Percentiles rank a stretch among this genome's conserved stretches.
phyloP scores from a whole-genome alignment of 1,140 invertebrate species.

The Semibalanus balanoides region DNA sequence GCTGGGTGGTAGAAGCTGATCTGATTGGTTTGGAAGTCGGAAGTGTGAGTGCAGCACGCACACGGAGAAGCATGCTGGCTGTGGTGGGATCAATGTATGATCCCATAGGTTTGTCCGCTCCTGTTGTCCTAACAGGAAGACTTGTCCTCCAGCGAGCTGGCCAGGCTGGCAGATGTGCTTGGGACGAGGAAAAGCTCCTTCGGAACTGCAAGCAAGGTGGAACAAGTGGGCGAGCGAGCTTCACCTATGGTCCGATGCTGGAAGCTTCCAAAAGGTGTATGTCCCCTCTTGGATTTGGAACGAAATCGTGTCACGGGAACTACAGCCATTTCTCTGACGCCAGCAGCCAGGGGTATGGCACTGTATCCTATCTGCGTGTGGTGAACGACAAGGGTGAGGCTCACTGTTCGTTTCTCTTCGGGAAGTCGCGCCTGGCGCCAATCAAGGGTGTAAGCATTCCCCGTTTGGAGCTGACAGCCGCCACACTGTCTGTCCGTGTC shows the following conservation, averaged over 20 bases:
- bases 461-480: too few relatives aligned
- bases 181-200: too few relatives aligned
- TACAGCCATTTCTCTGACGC: conserved; percentile 6
- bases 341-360: background rate
- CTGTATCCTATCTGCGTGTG: background rate
- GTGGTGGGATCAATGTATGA: background rate
- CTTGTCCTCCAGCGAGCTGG: background rate
- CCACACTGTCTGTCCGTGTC: too few relatives aligned
- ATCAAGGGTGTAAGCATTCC: too few relatives aligned
- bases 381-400: background rate
- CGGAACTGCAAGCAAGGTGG: background rate
- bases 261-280: too few relatives aligned
- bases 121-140: background rate
- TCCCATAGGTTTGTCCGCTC: background rate
- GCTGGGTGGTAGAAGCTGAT: too few relatives aligned
- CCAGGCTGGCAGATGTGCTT: background rate
- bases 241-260: background rate
- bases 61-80: background rate
- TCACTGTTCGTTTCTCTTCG: too few relatives aligned
- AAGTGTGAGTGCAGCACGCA: too few relatives aligned
- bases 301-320: too few relatives aligned
- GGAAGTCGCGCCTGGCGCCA: too few relatives aligned
- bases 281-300: too few relatives aligned
- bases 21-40: too few relatives aligned
- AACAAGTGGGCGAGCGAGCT: background rate